These are phyloP conservation scores for Bedellia somnulentella DNA, from an alignment of 2,888 invertebrate genomes.

Conservation along the genomic window DNA sequence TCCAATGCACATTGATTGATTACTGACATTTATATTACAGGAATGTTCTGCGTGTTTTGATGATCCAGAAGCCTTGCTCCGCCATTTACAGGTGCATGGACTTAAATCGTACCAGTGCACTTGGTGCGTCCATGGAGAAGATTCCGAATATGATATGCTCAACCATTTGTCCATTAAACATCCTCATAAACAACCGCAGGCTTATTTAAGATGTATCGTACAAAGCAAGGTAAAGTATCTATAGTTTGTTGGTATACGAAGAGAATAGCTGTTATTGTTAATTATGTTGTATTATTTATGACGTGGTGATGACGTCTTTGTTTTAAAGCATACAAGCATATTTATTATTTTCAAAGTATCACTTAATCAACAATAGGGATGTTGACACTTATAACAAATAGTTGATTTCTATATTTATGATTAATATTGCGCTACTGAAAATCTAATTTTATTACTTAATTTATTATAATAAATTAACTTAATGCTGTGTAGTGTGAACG, in stretches of 20 bases:
- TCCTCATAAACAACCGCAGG: conserved; percentile 36
- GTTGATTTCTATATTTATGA: too few relatives aligned
- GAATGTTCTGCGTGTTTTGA: conserved; percentile 17
- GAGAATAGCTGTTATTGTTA: not conserved
- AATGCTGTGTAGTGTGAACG: too few relatives aligned
- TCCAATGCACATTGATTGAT: too few relatives aligned
- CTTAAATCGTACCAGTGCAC: conserved; percentile 44
- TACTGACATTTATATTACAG: conserved; percentile 25
- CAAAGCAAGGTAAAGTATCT: conserved; percentile 29
- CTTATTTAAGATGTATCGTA: conserved; percentile 36
- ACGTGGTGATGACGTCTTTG: not conserved
- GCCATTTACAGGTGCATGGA: conserved; percentile 34
- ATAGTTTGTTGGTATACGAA: too few relatives aligned
- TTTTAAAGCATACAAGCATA: too few relatives aligned
- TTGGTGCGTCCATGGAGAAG: conserved; percentile 39
- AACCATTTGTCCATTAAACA: conserved; percentile 37
- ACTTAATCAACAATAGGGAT: too few relatives aligned
- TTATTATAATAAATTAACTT: too few relatives aligned
- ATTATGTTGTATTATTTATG: not conserved
- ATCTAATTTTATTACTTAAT: too few relatives aligned
- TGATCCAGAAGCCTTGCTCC: conserved; percentile 23
- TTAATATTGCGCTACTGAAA: too few relatives aligned
- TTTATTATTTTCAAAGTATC: too few relatives aligned
- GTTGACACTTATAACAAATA: too few relatives aligned
- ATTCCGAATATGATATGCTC: conserved; percentile 29